Conservation (phyloP, 2,797 vertebrate genomes). For the Dromococcyx pavoninus region DNA sequence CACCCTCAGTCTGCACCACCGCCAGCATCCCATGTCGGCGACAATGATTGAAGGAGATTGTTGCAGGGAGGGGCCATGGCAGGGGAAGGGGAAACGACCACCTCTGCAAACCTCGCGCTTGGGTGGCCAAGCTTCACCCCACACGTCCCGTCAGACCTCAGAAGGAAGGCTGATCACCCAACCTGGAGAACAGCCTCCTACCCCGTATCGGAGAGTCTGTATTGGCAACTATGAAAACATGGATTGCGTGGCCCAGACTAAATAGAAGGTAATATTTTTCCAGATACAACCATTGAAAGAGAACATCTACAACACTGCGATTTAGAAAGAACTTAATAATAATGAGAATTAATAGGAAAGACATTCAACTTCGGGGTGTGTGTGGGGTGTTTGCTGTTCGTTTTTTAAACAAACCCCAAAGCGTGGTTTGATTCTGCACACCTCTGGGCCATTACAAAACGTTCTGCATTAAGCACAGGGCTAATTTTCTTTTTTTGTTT, state of each 20-base stretch:
- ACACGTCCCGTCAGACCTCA: neutral
- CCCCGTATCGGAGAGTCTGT: neutral
- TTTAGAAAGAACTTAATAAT: constrained; percentile 49
- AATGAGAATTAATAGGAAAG: constrained; percentile 60
- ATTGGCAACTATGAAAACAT: constrained; percentile 69
- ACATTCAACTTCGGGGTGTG: neutral
- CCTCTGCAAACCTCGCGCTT: neutral
- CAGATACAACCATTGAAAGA: constrained; percentile 56
- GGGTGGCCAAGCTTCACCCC: neutral
- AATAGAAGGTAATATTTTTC: constrained; percentile 16
- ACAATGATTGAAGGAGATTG: constrained; percentile 47
- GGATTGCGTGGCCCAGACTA: constrained; percentile 60
- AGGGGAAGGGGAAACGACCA: neutral
- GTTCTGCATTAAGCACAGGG: constrained; percentile 17
- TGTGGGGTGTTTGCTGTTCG: accelerated
- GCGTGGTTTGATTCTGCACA: neutral
- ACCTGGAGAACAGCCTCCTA: neutral
- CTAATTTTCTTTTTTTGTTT: neutral
- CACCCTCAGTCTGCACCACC: neutral
- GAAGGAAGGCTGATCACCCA: neutral
- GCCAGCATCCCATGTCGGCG: neutral
- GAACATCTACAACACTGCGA: constrained; percentile 49
- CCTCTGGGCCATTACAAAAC: constrained; percentile 12
- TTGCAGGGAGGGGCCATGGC: neutral
- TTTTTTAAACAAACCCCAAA: neutral